These are phyloP conservation scores for Xenopus petersii DNA, from an alignment of 2,797 vertebrate species.

Conservation along the genomic window DNA sequence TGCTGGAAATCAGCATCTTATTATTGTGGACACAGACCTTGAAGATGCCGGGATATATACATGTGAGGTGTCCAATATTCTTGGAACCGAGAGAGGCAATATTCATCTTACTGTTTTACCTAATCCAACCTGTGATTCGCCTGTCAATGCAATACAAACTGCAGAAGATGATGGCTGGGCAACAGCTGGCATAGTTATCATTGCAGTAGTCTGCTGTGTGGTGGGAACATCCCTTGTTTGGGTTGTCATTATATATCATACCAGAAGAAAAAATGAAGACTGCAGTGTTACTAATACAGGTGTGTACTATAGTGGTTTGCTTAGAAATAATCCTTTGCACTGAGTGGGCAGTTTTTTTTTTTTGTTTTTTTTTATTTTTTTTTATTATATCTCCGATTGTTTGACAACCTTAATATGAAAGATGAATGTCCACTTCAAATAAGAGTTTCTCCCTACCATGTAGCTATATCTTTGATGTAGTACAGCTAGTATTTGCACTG, in stretches of 20 bases:
- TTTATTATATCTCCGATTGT: too few relatives aligned
- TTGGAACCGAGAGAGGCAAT: slow-evolving; percentile 90
- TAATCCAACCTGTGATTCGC: slow-evolving; percentile 87
- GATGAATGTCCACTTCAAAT: too few relatives aligned
- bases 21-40: slow-evolving; percentile 87
- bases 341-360: too few relatives aligned
- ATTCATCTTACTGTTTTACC: slow-evolving; percentile 83
- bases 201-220: slow-evolving; percentile 96
- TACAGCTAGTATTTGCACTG: too few relatives aligned
- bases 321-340: neutral
- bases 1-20: slow-evolving; percentile 91
- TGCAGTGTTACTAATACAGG: slow-evolving; percentile 97
- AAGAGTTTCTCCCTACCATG: too few relatives aligned
- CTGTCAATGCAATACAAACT: slow-evolving; percentile 65
- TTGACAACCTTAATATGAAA: too few relatives aligned
- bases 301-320: slow-evolving; percentile 56
- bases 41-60: slow-evolving; percentile 89
- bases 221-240: slow-evolving; percentile 96
- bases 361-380: too few relatives aligned
- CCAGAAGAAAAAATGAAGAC: slow-evolving; percentile 85
- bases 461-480: too few relatives aligned
- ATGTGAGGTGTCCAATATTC: slow-evolving; percentile 92
- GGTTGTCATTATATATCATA: slow-evolving; percentile 98
- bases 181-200: slow-evolving; percentile 93
- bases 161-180: slow-evolving; percentile 86